Percentiles rank a stretch among this genome's conserved stretches.
Conservation (phyloP, 2,888 invertebrate genomes). For the Torymus auratus region DNA sequence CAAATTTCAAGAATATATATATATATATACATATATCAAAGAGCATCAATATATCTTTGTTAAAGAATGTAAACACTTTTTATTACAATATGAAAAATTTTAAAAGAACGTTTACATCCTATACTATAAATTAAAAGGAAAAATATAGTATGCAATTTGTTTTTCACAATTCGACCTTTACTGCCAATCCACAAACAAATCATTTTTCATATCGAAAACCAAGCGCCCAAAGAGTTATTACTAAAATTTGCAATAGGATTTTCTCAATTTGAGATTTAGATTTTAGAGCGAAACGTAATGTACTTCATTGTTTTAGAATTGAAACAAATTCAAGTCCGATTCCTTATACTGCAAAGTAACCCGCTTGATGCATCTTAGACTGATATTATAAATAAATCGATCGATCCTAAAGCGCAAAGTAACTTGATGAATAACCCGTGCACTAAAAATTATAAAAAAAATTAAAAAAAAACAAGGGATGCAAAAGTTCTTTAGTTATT, state of each 20-base stretch:
- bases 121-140: slow-evolving; percentile 3
- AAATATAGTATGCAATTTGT: slow-evolving; percentile 45
- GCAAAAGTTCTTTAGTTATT: not conserved
- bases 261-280: slow-evolving; percentile 42
- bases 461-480: slow-evolving; percentile 5
- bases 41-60: slow-evolving; percentile 41
- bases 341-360: slow-evolving; percentile 46
- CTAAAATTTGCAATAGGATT: slow-evolving; percentile 21
- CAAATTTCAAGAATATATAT: slow-evolving; percentile 20
- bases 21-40: slow-evolving; percentile 3
- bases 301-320: slow-evolving; percentile 44
- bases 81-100: slow-evolving; percentile 26
- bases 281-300: slow-evolving; percentile 20
- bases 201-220: slow-evolving; percentile 50
- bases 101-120: slow-evolving; percentile 9
- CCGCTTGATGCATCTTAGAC: slow-evolving; percentile 50
- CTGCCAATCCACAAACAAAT: slow-evolving; percentile 47
- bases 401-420: slow-evolving; percentile 39
- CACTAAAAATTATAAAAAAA: slow-evolving; percentile 31
- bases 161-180: slow-evolving; percentile 52
- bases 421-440: slow-evolving; percentile 28
- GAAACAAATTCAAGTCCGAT: slow-evolving; percentile 41
- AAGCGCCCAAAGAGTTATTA: slow-evolving; percentile 20
- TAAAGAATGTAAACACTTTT: slow-evolving; percentile 41
- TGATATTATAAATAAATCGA: slow-evolving; percentile 52